These are phyloP conservation scores for Procavia capensis DNA, from an alignment of 2,113 vertebrate species.

Conservation along the genomic window DNA sequence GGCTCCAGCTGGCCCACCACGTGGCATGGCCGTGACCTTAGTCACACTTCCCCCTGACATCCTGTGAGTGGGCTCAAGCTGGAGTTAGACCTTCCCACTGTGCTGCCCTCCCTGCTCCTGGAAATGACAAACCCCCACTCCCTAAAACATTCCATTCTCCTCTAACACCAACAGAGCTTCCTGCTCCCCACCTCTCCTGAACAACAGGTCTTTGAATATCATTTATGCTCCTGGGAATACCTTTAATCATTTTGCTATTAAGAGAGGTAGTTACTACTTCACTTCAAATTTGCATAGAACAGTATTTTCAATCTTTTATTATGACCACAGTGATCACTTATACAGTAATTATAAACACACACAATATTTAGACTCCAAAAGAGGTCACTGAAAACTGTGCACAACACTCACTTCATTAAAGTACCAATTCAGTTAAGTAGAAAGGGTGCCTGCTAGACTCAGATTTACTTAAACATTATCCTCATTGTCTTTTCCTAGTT, in stretches of 20 bases:
- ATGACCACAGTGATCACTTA: constrained; percentile 34
- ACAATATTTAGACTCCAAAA: constrained; percentile 39
- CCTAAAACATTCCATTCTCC: constrained; percentile 91
- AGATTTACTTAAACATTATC: constrained; percentile 22
- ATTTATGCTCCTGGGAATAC: constrained; percentile 87
- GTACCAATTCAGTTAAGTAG: not conserved
- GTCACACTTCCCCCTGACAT: constrained; percentile 85
- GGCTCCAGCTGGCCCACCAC: constrained; percentile 80
- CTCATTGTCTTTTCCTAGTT: not conserved
- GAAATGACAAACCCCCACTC: constrained; percentile 88
- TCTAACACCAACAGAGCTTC: constrained; percentile 87
- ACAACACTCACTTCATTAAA: constrained; percentile 42
- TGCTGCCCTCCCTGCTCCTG: constrained; percentile 88
- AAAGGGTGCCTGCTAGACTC: not conserved
- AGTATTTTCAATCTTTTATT: not conserved
- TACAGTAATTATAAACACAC: constrained; percentile 30
- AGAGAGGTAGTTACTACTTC: constrained; percentile 44
- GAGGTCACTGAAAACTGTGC: not conserved
- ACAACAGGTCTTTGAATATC: constrained; percentile 89
- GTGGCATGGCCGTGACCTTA: constrained; percentile 84
- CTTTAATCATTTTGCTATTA: constrained; percentile 87
- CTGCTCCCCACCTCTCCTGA: constrained; percentile 86
- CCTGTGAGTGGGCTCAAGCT: constrained; percentile 85
- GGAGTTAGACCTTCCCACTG: constrained; percentile 81
- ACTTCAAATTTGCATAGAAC: constrained; percentile 4